A percentile compares a stretch with the other conserved stretches of the same genome.
These are phyloP conservation scores for Bathynomus jamesi DNA, from an alignment of 1,140 invertebrate genomes.

Conservation along the genomic window DNA sequence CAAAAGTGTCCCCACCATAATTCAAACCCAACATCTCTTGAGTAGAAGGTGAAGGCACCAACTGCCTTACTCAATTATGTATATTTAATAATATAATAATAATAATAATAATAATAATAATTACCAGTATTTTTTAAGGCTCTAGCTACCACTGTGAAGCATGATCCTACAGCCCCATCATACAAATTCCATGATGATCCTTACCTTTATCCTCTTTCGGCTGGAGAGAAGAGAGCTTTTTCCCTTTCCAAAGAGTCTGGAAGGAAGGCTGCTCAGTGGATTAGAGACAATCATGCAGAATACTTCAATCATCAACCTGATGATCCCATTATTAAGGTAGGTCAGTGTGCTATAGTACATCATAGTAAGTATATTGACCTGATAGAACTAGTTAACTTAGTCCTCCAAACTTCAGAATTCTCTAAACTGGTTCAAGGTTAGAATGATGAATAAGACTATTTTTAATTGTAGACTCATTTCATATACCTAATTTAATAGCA, in stretches of 20 bases:
- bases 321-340: slow-evolving; percentile 55
- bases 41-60: too few relatives aligned
- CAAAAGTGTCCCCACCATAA: too few relatives aligned
- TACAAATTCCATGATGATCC: slow-evolving; percentile 88
- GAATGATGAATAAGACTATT: too few relatives aligned
- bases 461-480: too few relatives aligned
- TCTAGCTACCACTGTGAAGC: slow-evolving; percentile 60
- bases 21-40: too few relatives aligned
- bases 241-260: slow-evolving; percentile 76
- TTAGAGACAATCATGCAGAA: slow-evolving; percentile 64
- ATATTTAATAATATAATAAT: too few relatives aligned
- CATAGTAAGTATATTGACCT: too few relatives aligned
- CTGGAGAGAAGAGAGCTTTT: slow-evolving; percentile 59
- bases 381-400: not conserved
- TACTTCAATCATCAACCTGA: slow-evolving; percentile 61
- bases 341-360: not conserved
- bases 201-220: slow-evolving; percentile 71
- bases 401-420: too few relatives aligned
- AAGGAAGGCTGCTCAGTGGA: slow-evolving; percentile 74
- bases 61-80: too few relatives aligned
- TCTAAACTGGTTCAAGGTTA: too few relatives aligned
- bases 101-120: too few relatives aligned
- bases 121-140: slow-evolving; percentile 53
- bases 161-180: slow-evolving; percentile 68
- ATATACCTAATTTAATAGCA: too few relatives aligned